Evolutionary conservation across 2,113 vertebrate genomes (phyloP), one percentile per base, ranked within the genome.

Genomic region (Hystrix brachyura): DNA sequence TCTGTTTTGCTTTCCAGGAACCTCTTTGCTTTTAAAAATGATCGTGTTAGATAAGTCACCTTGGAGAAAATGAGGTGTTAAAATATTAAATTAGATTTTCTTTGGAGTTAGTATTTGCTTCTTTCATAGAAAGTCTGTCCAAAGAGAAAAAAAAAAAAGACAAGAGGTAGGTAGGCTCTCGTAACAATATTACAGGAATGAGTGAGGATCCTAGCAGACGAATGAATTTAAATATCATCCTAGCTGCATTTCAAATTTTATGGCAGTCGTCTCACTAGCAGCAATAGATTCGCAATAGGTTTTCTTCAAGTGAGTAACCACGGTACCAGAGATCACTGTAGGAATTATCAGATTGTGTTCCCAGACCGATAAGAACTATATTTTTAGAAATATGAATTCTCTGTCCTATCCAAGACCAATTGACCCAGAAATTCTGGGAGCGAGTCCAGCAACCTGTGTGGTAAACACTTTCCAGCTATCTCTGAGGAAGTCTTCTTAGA

Each of bases 381-480:
- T 53, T 89, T 79, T 84, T 80, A 95, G 94, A 90, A 89, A 91
- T 32, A 14, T 6, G 85, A 55, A 55, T 91, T 91, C 2, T 91
- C 82, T 91, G 65, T 23, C 5, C 25, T 18, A 5, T 34, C 17
- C 29, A 65, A 60, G 21, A 60, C 21, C 7, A 38, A 32, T 3
- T 92, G 46, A 48, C 29, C 95, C 10, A 48, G 55, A 87, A 65
- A 62, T 53, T 86, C 55, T 87, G 38, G 2, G 7, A 29, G 18
- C 34, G 11, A 55, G 43, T 25, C 53, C n/a, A 93, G 76, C 29
- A 83, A 34, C 57, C 19, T 51, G 23, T 71, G 10, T 10, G 48
- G 10, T 38, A 78, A 65, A 67, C 4, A 91, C 48, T 32, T 5
- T 91, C 38, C 29, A 46, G n/a, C 17, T 91, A 51, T n/a, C 81